Evolutionary conservation across 2,888 invertebrate genomes (phyloP).

Genomic region (Heliconius cydno): DNA sequence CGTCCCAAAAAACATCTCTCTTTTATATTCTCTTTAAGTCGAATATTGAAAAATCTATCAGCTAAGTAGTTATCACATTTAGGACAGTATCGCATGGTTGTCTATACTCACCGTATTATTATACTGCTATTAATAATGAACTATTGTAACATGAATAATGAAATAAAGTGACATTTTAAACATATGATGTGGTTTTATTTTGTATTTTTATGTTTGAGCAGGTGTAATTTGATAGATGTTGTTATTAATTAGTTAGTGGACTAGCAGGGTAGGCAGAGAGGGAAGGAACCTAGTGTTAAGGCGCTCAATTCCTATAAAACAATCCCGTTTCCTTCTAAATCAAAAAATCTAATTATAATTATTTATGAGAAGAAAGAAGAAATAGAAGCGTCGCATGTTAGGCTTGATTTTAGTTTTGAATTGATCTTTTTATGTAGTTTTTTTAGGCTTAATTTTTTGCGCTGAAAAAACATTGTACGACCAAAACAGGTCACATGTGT

Average conservation of each 20-base stretch:
- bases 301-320: not conserved
- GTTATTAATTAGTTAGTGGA: no score
- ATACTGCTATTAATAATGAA: slow-evolving; percentile 54
- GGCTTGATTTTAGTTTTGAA: no score
- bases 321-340: no score
- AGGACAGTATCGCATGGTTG: slow-evolving; percentile 34
- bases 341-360: no score
- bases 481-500: no score
- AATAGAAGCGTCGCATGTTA: no score
- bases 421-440: no score
- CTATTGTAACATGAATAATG: slow-evolving; percentile 55
- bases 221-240: not conserved
- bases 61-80: slow-evolving; percentile 20
- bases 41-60: slow-evolving; percentile 5
- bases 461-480: no score
- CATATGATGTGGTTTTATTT: slow-evolving; percentile 50
- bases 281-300: not conserved
- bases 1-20: no score
- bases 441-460: no score
- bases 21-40: not conserved
- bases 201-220: not conserved
- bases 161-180: slow-evolving; percentile 74
- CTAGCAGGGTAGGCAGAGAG: not conserved
- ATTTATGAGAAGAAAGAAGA: no score
- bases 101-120: slow-evolving; percentile 55